Base-by-base conservation (phyloP, 1,140 invertebrate genomes). In the Formica exsecta region DNA sequence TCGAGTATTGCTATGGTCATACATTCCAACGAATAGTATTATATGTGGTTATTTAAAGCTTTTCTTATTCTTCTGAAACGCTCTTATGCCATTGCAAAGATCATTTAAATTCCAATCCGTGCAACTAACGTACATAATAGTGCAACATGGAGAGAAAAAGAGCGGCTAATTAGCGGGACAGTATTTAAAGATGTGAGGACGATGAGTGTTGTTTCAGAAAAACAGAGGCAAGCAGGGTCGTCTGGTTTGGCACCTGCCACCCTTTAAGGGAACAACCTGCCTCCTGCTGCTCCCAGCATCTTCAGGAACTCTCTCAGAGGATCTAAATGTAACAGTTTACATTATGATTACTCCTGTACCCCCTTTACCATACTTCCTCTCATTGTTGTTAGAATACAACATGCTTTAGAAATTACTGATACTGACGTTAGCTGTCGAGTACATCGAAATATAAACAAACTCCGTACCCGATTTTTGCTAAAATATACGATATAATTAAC, bases 241-340 rank as follows among this genome's bases (percentile, higher is more conserved):
- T 94, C 94, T 93, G 95, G 92, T 95, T 95, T 94, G 87, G 94
- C 94, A 92, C 95, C 94, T 89, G 95, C 93, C 90, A 95, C 93
- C 92, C 94, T 94, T 92, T 94, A 95, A 91, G 93, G 90, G 92
- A 94, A 93, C 93, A 95, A 94, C 90, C 93, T 94, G 92, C 92
- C 94, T 95, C 92, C 94, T 93, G 94, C 92, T 88, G 93, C 94
- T 94, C 95, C 93, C 22, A 22, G 92, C 92, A 96, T 97, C 95
- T 96, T 96, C 85, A 96, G 97, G 93, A 97, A 97, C 95, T 97
- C 97, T 89, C 96, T 97, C 85, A 96, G 97, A 95, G 97, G 97
- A 96, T 97, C 97, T 90, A 97, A 97, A 96, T 97, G 97, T 97
- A 97, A 96, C 95, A 95, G 93, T 93, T 95, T 94, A 91, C 91